Evolutionary conservation across 2,797 vertebrate genomes (phyloP), one percentile per base, ranked within the genome.

Genomic region (Avahi laniger): DNA sequence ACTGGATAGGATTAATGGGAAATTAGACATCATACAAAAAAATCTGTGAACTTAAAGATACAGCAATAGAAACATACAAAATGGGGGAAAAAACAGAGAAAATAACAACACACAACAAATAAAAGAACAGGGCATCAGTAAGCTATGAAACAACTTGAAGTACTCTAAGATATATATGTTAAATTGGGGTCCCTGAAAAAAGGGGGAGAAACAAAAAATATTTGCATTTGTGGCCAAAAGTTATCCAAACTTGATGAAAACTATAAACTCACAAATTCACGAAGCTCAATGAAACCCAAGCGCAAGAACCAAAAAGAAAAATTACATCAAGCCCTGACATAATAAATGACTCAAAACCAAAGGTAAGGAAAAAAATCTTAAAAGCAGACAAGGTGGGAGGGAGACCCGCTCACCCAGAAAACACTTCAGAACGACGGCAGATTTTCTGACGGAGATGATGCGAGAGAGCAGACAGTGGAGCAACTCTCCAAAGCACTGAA

Each of bases 401-500:
- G 50, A n/a, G 43, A 26, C 1, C 7, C 0, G 24, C 11, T 35
- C 3, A 35, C 26, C 10, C 50, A 35, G 75, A 69, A 63, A 48
- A 50, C 35, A 59, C 6, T 35, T 28, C 28, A n/a, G 81, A 41
- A 30, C 4, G 1, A 50, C 4, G 20, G 48, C 41, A 4, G 50
- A 80, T 30, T 43, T 41, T 75, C 50, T 33, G 2, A 2, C 11
- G 17, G n/a, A 80, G 50, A 33, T 30, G 18, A 61, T 35, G 38
- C 30, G 30, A 4, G 15, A 17, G 50, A 48, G n/a, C 4, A 22
- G 26, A n/a, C 7, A 0, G 0, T 67, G 9, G 73, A 57, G 4
- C 6, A 1, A 7, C 0, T 14, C 14, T 67, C 24, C 4, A 10
- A 7, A 30, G 7, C 4, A 14, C 10, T 4, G 14, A 46, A 22